A percentile compares a stretch with the other conserved stretches of the same genome.
Conservation (phyloP, 2,113 vertebrate genomes). For the Podilymbus podiceps region DNA sequence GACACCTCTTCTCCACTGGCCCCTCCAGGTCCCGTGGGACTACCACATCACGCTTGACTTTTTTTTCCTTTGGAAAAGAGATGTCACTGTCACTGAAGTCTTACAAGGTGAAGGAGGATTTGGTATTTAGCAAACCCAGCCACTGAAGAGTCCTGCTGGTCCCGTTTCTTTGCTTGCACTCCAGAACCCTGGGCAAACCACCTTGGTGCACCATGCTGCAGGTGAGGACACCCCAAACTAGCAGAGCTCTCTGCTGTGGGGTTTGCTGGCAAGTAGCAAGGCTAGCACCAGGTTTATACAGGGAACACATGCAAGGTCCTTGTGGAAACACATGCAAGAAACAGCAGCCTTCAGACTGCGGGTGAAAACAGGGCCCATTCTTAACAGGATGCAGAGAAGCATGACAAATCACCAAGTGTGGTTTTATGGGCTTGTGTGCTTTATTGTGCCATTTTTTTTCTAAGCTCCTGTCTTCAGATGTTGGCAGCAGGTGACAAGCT, state of each 20-base stretch:
- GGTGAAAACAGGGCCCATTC: neutral
- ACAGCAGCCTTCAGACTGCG: neutral
- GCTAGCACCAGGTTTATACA: neutral
- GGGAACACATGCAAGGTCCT: neutral
- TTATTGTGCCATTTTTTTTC: conserved; percentile 18
- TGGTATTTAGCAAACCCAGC: neutral
- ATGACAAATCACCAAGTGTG: conserved; percentile 34
- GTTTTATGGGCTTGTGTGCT: conserved; percentile 34
- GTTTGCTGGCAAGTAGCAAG: neutral
- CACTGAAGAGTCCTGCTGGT: neutral
- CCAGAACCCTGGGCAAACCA: neutral
- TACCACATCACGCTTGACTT: rapidly evolving
- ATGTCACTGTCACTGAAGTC: neutral
- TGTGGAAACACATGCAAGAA: neutral
- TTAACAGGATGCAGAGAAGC: conserved; percentile 1
- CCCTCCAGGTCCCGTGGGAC: neutral
- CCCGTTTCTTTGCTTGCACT: neutral
- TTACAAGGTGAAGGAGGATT: neutral
- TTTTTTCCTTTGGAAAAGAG: neutral
- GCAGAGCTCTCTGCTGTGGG: neutral
- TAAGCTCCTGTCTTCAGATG: conserved; percentile 36
- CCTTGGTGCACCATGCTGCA: neutral
- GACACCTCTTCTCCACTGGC: neutral
- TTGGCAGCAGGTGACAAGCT: conserved; percentile 31
- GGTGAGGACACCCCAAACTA: neutral